Evolutionary conservation across 2,113 vertebrate genomes (phyloP).

Genomic region (Xerus inauris): DNA sequence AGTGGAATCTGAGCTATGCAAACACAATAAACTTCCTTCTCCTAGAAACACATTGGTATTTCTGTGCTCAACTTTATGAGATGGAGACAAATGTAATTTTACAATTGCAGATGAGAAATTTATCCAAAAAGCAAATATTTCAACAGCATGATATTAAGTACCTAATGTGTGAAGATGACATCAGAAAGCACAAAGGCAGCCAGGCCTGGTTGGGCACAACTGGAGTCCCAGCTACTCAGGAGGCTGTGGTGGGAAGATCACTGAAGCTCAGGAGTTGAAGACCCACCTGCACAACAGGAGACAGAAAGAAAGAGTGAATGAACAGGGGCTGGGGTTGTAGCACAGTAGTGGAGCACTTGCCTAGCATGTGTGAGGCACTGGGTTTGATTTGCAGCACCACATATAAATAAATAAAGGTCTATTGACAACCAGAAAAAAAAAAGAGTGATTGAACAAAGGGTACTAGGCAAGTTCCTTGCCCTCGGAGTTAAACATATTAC

Average conservation of each 20-base stretch:
- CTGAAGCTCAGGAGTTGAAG: not conserved
- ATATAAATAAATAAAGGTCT: too few relatives aligned
- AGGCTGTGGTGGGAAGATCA: not conserved
- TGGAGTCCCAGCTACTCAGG: not conserved
- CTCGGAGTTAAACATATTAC: not conserved
- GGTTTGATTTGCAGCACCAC: too few relatives aligned
- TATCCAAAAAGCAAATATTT: not conserved
- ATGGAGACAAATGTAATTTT: not conserved
- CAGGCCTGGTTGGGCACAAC: not conserved
- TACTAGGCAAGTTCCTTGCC: not conserved
- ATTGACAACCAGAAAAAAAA: too few relatives aligned
- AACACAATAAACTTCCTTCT: not conserved
- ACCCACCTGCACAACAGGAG: too few relatives aligned
- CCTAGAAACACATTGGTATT: not conserved
- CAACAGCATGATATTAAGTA: not conserved
- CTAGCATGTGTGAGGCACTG: too few relatives aligned
- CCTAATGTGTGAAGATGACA: not conserved
- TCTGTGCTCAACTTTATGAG: constrained; percentile 6
- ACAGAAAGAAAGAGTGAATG: too few relatives aligned
- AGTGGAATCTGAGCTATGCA: not conserved
- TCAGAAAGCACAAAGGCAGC: not conserved
- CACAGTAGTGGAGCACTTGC: too few relatives aligned
- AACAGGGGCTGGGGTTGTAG: too few relatives aligned
- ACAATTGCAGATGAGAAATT: not conserved
- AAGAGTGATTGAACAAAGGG: not conserved